Evolutionary conservation across 2,888 invertebrate species (phyloP).

Genomic region (Taenaris catops): DNA sequence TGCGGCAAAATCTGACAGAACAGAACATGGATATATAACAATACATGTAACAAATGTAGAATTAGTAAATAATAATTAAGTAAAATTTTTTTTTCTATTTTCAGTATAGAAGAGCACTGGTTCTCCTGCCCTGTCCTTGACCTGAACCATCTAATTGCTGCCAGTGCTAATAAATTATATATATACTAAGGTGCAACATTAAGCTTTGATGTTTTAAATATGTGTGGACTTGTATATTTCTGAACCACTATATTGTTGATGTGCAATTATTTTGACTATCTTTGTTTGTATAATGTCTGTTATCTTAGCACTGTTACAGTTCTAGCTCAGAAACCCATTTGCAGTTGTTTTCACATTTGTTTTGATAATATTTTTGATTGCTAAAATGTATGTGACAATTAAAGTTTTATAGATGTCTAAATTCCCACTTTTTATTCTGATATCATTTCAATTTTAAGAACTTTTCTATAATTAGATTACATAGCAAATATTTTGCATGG

Average conservation of each 20-base stretch:
- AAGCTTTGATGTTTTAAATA: slow-evolving; percentile 46
- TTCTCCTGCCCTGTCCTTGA: slow-evolving; percentile 48
- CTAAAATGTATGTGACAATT: too few relatives aligned
- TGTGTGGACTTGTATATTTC: slow-evolving; percentile 38
- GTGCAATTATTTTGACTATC: slow-evolving; percentile 38
- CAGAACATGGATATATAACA: too few relatives aligned
- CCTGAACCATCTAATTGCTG: slow-evolving; percentile 37
- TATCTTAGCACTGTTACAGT: slow-evolving; percentile 46
- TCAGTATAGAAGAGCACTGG: slow-evolving; percentile 68
- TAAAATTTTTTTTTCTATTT: slow-evolving; percentile 45
- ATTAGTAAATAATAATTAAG: too few relatives aligned
- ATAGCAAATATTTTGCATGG: too few relatives aligned
- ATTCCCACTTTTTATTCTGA: too few relatives aligned
- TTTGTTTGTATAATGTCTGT: slow-evolving; percentile 42
- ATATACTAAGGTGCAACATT: slow-evolving; percentile 40
- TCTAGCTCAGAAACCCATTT: neutral
- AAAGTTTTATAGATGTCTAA: too few relatives aligned
- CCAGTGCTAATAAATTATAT: slow-evolving; percentile 48
- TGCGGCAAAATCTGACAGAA: too few relatives aligned
- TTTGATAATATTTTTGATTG: too few relatives aligned
- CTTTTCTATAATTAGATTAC: too few relatives aligned
- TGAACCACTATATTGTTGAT: slow-evolving; percentile 42
- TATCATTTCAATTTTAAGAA: too few relatives aligned
- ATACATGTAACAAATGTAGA: too few relatives aligned
- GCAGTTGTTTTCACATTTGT: too few relatives aligned